Conservation (phyloP, 2,797 vertebrate genomes). For the Labeo calbasu region DNA sequence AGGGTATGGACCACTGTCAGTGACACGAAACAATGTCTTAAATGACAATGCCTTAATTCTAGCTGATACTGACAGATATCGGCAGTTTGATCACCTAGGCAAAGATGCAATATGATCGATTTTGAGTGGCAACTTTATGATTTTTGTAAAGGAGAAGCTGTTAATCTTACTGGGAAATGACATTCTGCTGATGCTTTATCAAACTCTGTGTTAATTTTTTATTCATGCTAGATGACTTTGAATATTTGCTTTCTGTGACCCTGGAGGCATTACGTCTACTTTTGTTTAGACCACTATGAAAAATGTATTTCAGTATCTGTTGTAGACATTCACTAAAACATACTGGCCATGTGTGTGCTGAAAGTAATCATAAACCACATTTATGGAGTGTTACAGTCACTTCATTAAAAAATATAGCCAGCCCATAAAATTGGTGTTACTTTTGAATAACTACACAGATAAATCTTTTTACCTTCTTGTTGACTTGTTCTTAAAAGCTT, state of each 20-base stretch:
- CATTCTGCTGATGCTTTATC: not conserved
- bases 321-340: not conserved
- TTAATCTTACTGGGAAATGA: not conserved
- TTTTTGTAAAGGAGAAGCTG: not conserved
- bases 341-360: not conserved
- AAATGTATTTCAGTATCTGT: not conserved
- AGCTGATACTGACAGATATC: not conserved
- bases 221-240: not conserved
- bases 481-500: not conserved
- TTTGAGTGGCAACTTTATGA: not conserved
- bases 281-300: not conserved
- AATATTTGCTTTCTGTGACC: not conserved
- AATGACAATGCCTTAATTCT: not conserved
- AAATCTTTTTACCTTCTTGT: not conserved
- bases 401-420: not conserved
- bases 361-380: not conserved
- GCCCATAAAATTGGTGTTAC: not conserved
- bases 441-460: not conserved
- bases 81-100: not conserved
- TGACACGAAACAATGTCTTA: not conserved
- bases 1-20: no score
- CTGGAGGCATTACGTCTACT: not conserved
- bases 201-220: not conserved
- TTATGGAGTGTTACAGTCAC: no score
- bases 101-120: not conserved